These are phyloP conservation scores for Heterotilapia buettikoferi DNA, from an alignment of 2,113 vertebrate genomes.

Conservation along the genomic window DNA sequence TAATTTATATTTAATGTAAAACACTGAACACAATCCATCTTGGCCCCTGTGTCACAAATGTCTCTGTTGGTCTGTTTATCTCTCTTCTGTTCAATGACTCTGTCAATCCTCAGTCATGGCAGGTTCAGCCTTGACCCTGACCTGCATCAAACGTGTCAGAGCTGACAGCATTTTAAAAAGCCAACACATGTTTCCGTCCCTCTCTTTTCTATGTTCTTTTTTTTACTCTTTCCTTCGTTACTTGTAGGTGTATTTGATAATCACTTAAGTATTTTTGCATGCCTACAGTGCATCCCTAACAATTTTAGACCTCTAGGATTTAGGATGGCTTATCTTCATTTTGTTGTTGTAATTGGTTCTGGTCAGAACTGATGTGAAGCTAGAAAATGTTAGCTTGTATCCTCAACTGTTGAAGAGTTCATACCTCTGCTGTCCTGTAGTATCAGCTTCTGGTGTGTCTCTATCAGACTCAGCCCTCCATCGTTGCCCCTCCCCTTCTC, in stretches of 20 bases:
- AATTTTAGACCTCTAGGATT: neutral
- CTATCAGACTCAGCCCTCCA: conserved; percentile 40
- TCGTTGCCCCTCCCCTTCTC: neutral
- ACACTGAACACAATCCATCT: neutral
- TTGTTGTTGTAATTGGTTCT: neutral
- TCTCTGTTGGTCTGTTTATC: neutral
- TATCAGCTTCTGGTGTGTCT: conserved; percentile 48
- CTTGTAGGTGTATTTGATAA: neutral
- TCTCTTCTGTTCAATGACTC: conserved; percentile 12
- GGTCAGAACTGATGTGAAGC: neutral
- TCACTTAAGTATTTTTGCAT: neutral
- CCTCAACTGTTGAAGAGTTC: neutral
- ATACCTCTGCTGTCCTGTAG: conserved; percentile 21
- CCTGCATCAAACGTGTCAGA: conserved; percentile 1
- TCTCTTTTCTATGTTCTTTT: too few relatives aligned
- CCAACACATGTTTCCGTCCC: neutral
- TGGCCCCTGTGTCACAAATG: neutral
- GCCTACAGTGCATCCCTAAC: neutral
- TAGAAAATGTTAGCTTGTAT: neutral
- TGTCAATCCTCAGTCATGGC: conserved; percentile 30
- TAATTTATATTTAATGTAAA: neutral
- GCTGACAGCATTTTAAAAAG: conserved; percentile 19
- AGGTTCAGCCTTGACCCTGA: conserved; percentile 32
- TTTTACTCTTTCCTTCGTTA: too few relatives aligned
- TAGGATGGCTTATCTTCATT: neutral